Percentiles rank a stretch among this genome's conserved stretches.
phyloP scores from a whole-genome alignment of 2,113 vertebrate genomes.

The Gracilinanus agilis region DNA sequence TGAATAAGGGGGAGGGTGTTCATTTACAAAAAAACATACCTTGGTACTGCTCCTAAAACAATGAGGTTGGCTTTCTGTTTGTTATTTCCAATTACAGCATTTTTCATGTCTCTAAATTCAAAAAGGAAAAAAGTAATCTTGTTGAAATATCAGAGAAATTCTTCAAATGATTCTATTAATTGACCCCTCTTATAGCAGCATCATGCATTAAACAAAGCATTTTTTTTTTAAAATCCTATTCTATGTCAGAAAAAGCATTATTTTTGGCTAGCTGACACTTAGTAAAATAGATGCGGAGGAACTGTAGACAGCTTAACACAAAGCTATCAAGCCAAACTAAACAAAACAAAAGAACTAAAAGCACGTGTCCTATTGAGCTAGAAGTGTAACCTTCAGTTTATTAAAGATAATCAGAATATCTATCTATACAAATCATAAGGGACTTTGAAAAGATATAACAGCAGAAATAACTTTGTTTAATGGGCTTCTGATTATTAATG shows the following conservation, averaged over 20 bases:
- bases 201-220: constrained; percentile 22
- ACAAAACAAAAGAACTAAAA: constrained; percentile 39
- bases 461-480: too few relatives aligned
- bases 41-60: constrained; percentile 98
- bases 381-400: constrained; percentile 9
- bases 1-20: neutral
- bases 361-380: neutral
- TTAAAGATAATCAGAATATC: neutral
- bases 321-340: constrained; percentile 9
- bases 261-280: neutral
- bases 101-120: constrained; percentile 99
- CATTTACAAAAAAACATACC: constrained; percentile 86
- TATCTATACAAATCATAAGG: neutral
- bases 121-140: constrained; percentile 82
- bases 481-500: too few relatives aligned
- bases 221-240: constrained; percentile 31
- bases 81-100: constrained; percentile 99
- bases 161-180: constrained; percentile 18
- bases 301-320: constrained; percentile 27
- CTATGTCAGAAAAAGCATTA: constrained; percentile 36
- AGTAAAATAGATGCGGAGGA: constrained; percentile 7
- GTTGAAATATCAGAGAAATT: constrained; percentile 73
- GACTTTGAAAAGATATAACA: neutral
- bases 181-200: constrained; percentile 9
- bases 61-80: constrained; percentile 99